These are phyloP conservation scores for Lissocephala sabroskyi DNA, from an alignment of 2,888 invertebrate species.

Conservation along the genomic window DNA sequence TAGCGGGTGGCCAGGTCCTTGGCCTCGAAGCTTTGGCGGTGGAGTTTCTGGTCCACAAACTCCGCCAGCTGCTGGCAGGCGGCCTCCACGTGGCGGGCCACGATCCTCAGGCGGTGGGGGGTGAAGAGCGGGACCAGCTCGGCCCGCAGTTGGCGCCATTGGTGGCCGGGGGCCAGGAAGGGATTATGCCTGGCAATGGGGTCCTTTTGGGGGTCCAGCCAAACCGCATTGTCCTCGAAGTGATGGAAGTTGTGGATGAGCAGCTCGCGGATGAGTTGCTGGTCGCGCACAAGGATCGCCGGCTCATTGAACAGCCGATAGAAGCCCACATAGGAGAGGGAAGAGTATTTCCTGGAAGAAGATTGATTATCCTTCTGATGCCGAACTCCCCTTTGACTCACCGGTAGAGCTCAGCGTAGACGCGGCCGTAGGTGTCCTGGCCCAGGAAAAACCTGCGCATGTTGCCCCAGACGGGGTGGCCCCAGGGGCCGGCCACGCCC, in stretches of 20 bases:
- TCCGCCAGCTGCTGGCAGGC: slow-evolving; percentile 40
- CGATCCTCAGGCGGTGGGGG: slow-evolving; percentile 49
- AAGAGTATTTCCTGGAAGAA: slow-evolving; percentile 30
- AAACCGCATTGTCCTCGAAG: slow-evolving; percentile 54
- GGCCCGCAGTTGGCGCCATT: slow-evolving; percentile 48
- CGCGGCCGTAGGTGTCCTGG: slow-evolving; percentile 47
- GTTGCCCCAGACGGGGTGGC: slow-evolving; percentile 53
- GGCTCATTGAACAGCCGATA: slow-evolving; percentile 60
- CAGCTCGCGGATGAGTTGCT: slow-evolving; percentile 47
- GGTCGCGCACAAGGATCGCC: slow-evolving; percentile 48
- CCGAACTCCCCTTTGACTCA: slow-evolving; percentile 18
- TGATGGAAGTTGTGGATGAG: slow-evolving; percentile 48
- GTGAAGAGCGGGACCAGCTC: slow-evolving; percentile 59
- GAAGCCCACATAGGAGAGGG: slow-evolving; percentile 46
- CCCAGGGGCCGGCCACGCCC: slow-evolving; percentile 43
- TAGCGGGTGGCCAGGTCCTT: slow-evolving; percentile 60
- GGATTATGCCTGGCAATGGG: slow-evolving; percentile 47
- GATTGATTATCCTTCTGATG: too few species aligned
- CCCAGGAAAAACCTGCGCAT: slow-evolving; percentile 48
- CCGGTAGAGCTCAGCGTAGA: slow-evolving; percentile 56
- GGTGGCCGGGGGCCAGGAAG: slow-evolving; percentile 49
- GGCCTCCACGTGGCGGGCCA: slow-evolving; percentile 42
- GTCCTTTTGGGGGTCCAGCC: slow-evolving; percentile 42
- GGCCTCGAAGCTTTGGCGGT: slow-evolving; percentile 37
- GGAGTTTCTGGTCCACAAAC: slow-evolving; percentile 25